Base-by-base conservation (phyloP, 2,797 vertebrate genomes). In the Acanthiza pusilla region DNA sequence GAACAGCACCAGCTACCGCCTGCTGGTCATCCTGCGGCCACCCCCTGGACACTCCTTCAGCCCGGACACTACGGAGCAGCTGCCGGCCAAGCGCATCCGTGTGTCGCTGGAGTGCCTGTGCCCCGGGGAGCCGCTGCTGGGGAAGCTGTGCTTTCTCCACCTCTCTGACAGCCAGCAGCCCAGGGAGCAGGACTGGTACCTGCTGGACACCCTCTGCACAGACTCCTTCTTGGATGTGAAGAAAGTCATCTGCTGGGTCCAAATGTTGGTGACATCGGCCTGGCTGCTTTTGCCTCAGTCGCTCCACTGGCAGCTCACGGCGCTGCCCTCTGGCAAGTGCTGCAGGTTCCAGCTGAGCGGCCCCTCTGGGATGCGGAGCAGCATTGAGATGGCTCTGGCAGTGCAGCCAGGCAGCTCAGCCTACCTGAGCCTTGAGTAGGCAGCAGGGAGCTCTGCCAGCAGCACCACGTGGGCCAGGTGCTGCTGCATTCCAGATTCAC, bases 241-340 rank as follows among this genome's bases (percentile, higher is more conserved):
- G 5, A 53, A 76, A 58, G 3, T 65, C 1, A 0, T 5, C 16
- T 0, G 0, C 51, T 76, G 30, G 34, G 11, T n/a, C 9, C 63
- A 29, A 4, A 3, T 0, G 13, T 2, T 81, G 77, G 60, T 27
- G 19, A 7, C 3, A 16, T n/a, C 4, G 0, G 68, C 68, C 34
- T 82, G 79, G 50, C 23, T 13, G 29, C 29, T 11, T 40, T 18
- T 82, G 32, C 58, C 65, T 13, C 7, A 36, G 6, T 77, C 15
- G 0, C 10, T 1, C 4, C 30, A 13, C 54, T 67, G 18, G 13
- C 61, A 55, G 66, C 66, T 83, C 8, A 67, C 0, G 0, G 21
- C 4, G 2, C 27, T 77, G 53, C 60, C 60, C 32, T 82, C 47
- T 7, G 0, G 16, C 7, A 6, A 4, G 4, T 38, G 32, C 84